These are phyloP conservation scores for Druceiella hillmani DNA, from an alignment of 2,888 invertebrate genomes.

Conservation along the genomic window DNA sequence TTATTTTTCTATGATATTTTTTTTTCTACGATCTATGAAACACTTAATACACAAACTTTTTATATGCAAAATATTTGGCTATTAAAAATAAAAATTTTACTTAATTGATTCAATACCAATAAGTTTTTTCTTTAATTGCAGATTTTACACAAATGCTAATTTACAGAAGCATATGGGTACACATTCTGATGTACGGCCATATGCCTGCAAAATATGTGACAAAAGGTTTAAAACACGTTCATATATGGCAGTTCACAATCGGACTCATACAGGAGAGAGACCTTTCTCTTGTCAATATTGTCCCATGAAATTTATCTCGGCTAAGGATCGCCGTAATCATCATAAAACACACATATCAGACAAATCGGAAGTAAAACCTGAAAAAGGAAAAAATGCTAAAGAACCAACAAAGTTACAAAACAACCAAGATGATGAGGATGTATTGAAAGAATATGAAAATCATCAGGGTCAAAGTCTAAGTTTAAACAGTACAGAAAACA, in stretches of 20 bases:
- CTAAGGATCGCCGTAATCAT: conserved; percentile 16
- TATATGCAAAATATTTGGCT: too few species aligned
- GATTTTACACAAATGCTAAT: conserved; percentile 18
- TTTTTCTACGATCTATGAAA: too few species aligned
- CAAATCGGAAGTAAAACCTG: too few species aligned
- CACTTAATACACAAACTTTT: too few species aligned
- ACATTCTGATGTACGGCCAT: conserved; percentile 15
- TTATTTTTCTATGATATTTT: too few species aligned
- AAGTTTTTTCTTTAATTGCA: not conserved
- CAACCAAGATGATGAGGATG: not conserved
- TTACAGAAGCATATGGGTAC: conserved; percentile 18
- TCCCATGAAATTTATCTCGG: conserved; percentile 31
- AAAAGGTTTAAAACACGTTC: conserved; percentile 18
- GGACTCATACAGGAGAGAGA: conserved; percentile 32
- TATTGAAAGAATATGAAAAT: too few species aligned
- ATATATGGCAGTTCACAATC: conserved; percentile 15
- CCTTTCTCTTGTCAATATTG: conserved; percentile 35
- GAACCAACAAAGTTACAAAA: not conserved
- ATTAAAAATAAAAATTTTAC: too few species aligned
- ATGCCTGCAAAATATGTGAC: conserved; percentile 18
- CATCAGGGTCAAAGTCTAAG: too few species aligned
- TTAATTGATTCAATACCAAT: too few species aligned
- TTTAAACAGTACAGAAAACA: too few species aligned
- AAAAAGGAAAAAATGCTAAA: too few species aligned
- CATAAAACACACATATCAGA: conserved; percentile 14